A percentile compares a stretch with the other conserved stretches of the same genome.
These are phyloP conservation scores for Tryphoninae sp. DNA, from an alignment of 2,888 invertebrate genomes.

Conservation along the genomic window DNA sequence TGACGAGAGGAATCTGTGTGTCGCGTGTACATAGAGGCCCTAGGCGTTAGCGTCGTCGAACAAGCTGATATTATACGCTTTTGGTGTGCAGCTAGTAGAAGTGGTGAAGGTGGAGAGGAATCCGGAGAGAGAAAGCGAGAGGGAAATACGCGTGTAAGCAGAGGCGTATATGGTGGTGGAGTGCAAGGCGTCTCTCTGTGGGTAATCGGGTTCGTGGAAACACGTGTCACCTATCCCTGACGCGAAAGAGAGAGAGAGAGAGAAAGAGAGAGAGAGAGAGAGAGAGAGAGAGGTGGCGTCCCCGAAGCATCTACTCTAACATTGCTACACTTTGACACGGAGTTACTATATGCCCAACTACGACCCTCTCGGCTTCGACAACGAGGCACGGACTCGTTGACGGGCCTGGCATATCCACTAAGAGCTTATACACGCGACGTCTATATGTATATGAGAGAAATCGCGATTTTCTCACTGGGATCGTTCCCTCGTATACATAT, in stretches of 20 bases:
- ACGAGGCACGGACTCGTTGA: slow-evolving; percentile 43
- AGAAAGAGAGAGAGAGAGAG: neutral
- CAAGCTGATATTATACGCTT: slow-evolving; percentile 54
- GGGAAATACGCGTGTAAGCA: slow-evolving; percentile 73
- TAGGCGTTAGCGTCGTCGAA: slow-evolving; percentile 39
- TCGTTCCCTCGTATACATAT: slow-evolving; percentile 19
- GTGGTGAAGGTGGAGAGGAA: slow-evolving; percentile 26
- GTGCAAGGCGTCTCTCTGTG: slow-evolving; percentile 69
- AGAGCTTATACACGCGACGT: slow-evolving; percentile 24
- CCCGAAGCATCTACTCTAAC: slow-evolving; percentile 54
- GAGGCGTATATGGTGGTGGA: slow-evolving; percentile 28
- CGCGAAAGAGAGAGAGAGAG: slow-evolving; percentile 3
- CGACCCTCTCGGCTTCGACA: slow-evolving; percentile 44
- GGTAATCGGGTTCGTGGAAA: slow-evolving; percentile 77
- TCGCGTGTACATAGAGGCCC: neutral
- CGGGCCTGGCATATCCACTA: slow-evolving; percentile 55
- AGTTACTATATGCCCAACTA: slow-evolving; percentile 40
- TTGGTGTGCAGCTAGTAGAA: slow-evolving; percentile 4
- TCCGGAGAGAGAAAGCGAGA: slow-evolving; percentile 12
- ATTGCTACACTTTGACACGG: slow-evolving; percentile 58
- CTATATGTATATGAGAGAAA: slow-evolving; percentile 35
- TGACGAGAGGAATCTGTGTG: neutral
- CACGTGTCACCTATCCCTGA: slow-evolving; percentile 73
- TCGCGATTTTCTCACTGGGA: slow-evolving; percentile 35
- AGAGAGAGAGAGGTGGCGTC: slow-evolving; percentile 27